Evolutionary conservation across 1,140 invertebrate species (phyloP).

Genomic region (Drosophila nannoptera): DNA sequence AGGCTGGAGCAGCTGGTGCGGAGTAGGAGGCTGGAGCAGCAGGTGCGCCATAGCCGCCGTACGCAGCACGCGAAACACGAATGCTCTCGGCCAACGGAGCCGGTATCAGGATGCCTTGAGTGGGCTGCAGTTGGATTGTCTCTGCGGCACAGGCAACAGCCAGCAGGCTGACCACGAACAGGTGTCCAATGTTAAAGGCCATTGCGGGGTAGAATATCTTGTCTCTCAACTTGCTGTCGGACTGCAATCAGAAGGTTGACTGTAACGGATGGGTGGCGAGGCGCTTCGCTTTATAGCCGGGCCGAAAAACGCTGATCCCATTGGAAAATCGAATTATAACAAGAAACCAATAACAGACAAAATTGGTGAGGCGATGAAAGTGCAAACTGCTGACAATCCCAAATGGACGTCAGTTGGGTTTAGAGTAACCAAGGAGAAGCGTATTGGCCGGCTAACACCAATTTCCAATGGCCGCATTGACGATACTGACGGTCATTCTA

Average conservation of each 20-base stretch:
- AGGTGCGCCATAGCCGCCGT: conserved; percentile 56
- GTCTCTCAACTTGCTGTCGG: conserved; percentile 46
- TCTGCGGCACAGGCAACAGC: conserved; percentile 41
- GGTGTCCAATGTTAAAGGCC: conserved; percentile 56
- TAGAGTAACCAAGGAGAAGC: conserved; percentile 23
- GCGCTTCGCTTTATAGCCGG: conserved; percentile 58
- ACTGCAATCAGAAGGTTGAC: conserved; percentile 47
- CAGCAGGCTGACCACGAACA: conserved; percentile 46
- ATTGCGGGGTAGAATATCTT: conserved; percentile 26
- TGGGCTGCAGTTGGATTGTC: conserved; percentile 70
- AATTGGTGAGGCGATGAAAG: conserved; percentile 18
- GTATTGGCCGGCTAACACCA: conserved; percentile 38
- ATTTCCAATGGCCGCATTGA: conserved; percentile 36
- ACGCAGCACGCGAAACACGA: conserved; percentile 61
- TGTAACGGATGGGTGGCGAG: conserved; percentile 33
- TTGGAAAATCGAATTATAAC: conserved; percentile 35
- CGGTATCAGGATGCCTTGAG: conserved; percentile 66
- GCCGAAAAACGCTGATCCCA: conserved; percentile 38
- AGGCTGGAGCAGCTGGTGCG: conserved; percentile 37
- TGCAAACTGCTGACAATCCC: conserved; percentile 54
- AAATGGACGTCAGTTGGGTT: conserved; percentile 19
- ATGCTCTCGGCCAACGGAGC: conserved; percentile 66
- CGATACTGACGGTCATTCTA: conserved; percentile 29
- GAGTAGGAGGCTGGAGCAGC: conserved; percentile 41
- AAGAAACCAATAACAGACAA: conserved; percentile 10